Evolutionary conservation across 2,888 invertebrate genomes (phyloP), one percentile per base, ranked within the genome.

Genomic region (Agrochola lota): DNA sequence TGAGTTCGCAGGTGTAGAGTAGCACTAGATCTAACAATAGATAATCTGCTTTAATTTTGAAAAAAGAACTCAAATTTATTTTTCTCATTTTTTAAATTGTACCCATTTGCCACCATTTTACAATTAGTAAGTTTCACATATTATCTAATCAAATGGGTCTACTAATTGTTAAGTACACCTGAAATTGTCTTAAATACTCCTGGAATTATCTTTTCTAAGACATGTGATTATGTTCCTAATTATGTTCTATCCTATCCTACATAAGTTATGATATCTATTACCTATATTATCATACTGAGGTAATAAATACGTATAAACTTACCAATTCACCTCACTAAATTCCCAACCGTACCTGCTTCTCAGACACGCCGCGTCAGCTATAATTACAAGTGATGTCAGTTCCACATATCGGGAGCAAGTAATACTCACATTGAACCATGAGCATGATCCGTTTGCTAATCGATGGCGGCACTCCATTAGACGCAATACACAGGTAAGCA

Each of bases 401-500:
- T 60, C 52, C 63, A 75, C 76, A 81, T 78, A 80, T 74, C 12
- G 60, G 63, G 74, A 77, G 55, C 57, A 64, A 77, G 64, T 60
- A 83, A 89, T 93, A 98, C 98, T 98, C 95, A 98, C 98, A 98
- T 95, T 98, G 98, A 76, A 99, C 98, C 95, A 98, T 97, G 75
- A 99, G 97, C 95, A 98, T 97, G 85, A 99, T 98, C 90, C 98
- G 97, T 94, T 98, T 98, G 95, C 98, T 99, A 91, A 98, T 98
- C 70, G 98, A 98, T 17, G 99, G 99, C 49, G 99, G 98, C 52
- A 99, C 99, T 77, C 99, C 98, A 93, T 99, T 99, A 78, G 98
- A 98, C 23, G 99, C 99, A 87, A 99, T 99, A 95, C 99, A 99
- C 83, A 99, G 97, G 95, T 99, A 99, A 55, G 98, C 98, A 43